Conservation (phyloP, 2,797 vertebrate genomes). For the Champsocephalus esox region DNA sequence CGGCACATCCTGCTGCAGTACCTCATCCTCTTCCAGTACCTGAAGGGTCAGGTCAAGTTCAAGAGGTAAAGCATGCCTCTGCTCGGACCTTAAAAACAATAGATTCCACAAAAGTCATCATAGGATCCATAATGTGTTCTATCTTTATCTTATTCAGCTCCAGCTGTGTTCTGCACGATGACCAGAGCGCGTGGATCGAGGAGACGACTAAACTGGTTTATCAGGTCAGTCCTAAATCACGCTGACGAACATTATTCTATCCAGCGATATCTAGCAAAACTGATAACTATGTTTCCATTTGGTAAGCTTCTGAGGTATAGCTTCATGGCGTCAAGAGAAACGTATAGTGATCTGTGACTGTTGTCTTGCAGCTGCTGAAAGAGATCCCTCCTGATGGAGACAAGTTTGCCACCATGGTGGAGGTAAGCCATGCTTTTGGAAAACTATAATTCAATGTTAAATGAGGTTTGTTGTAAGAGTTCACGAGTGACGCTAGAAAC, state of each 20-base stretch:
- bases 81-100: neutral
- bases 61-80: conserved; percentile 88
- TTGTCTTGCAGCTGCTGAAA: conserved; percentile 88
- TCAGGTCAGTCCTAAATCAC: conserved; percentile 87
- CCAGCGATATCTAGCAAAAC: neutral
- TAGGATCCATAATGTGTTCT: neutral
- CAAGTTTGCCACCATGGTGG: conserved; percentile 95
- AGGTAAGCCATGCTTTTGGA: conserved; percentile 83
- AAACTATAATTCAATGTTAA: neutral
- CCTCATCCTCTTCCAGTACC: conserved; percentile 97
- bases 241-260: neutral
- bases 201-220: conserved; percentile 97
- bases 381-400: conserved; percentile 97
- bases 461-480: neutral
- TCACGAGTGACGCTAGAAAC: neutral
- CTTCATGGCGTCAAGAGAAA: neutral
- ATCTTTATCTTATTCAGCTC: conserved; percentile 83
- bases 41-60: conserved; percentile 98
- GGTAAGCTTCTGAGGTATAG: neutral
- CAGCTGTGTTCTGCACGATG: conserved; percentile 93
- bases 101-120: no score
- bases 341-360: neutral
- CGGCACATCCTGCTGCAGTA: conserved; percentile 97
- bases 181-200: conserved; percentile 96
- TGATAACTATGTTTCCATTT: neutral